Evolutionary conservation across 1,140 invertebrate species (phyloP).

Genomic region (Drosophila tani): DNA sequence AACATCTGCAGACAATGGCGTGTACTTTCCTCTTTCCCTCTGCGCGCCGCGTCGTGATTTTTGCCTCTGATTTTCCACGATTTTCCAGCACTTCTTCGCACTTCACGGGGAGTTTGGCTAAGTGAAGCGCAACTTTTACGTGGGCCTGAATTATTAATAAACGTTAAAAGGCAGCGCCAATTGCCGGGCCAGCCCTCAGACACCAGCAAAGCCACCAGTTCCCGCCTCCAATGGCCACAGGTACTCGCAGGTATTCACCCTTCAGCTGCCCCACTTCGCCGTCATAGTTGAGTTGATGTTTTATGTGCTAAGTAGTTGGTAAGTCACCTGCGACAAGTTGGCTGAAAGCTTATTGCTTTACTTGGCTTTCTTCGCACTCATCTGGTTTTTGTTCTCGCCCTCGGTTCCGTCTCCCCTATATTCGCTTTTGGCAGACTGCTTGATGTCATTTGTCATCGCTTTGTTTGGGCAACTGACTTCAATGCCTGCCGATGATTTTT

Average conservation of each 20-base stretch:
- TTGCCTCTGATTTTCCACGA: constrained; percentile 52
- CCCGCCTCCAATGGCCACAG: constrained; percentile 2
- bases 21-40: constrained; percentile 16
- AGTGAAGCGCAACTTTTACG: constrained; percentile 66
- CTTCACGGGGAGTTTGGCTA: constrained; percentile 45
- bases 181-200: constrained; percentile 33
- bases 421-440: neutral
- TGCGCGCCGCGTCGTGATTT: constrained; percentile 50
- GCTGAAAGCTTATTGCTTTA: constrained; percentile 54
- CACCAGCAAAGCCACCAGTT: neutral
- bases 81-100: constrained; percentile 42
- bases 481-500: constrained; percentile 17
- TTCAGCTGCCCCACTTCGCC: neutral
- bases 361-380: constrained; percentile 12
- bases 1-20: constrained; percentile 59
- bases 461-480: constrained; percentile 16
- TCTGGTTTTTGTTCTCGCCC: constrained; percentile 18
- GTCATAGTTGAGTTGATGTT: constrained; percentile 59
- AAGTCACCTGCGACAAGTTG: constrained; percentile 69
- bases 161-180: constrained; percentile 62
- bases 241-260: constrained; percentile 14
- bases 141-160: constrained; percentile 68
- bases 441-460: constrained; percentile 44
- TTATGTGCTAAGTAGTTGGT: constrained; percentile 68
- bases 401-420: neutral